These are phyloP conservation scores for Sialia sialis DNA, from an alignment of 2,113 vertebrate genomes.

Conservation along the genomic window DNA sequence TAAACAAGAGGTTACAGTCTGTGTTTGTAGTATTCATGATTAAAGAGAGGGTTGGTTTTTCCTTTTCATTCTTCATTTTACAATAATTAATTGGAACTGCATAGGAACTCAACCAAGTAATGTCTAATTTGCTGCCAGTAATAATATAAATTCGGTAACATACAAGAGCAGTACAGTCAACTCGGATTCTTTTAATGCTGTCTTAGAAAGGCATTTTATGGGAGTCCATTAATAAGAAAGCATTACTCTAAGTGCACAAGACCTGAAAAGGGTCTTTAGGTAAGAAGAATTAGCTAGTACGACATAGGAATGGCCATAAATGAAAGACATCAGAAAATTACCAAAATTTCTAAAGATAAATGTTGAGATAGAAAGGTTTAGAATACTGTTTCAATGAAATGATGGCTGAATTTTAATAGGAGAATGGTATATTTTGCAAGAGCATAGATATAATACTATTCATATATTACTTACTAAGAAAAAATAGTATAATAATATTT, in stretches of 20 bases:
- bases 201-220: not conserved
- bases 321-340: not conserved
- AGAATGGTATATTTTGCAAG: not conserved
- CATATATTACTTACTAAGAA: not conserved
- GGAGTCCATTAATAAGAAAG: not conserved
- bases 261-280: not conserved
- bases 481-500: not conserved
- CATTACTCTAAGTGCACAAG: slow-evolving; percentile 17
- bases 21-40: not conserved
- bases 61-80: slow-evolving; percentile 15
- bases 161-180: not conserved
- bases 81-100: slow-evolving; percentile 44
- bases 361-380: not conserved
- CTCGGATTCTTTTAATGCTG: not conserved
- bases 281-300: slow-evolving; percentile 13
- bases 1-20: not conserved
- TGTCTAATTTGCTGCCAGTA: not conserved
- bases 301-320: not conserved
- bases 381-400: not conserved
- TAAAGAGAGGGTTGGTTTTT: not conserved
- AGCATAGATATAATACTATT: not conserved
- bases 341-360: not conserved
- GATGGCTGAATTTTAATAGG: slow-evolving; percentile 1
- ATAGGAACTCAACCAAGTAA: slow-evolving; percentile 30
- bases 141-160: slow-evolving; percentile 33